Conservation (phyloP, 2,797 vertebrate species). For the Sitta carolinensis region DNA sequence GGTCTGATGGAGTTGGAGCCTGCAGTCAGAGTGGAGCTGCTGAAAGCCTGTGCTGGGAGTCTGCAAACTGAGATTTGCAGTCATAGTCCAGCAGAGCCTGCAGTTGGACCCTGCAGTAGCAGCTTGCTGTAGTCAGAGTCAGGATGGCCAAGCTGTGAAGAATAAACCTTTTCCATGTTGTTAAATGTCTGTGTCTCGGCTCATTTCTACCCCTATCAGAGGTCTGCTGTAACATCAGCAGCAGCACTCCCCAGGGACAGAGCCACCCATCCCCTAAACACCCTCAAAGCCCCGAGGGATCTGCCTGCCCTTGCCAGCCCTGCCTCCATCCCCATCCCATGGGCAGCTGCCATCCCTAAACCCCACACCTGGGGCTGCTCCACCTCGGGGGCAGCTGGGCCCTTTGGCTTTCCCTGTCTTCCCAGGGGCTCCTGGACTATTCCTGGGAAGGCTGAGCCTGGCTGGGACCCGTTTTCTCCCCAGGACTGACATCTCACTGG, state of each 20-base stretch:
- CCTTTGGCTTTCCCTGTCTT: neutral
- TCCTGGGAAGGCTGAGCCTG: neutral
- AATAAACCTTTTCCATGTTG: no score
- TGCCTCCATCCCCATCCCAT: neutral
- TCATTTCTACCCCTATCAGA: no score
- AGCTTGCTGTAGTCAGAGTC: no score
- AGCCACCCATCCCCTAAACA: neutral
- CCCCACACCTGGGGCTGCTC: accelerated
- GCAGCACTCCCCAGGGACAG: neutral
- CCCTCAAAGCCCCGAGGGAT: neutral
- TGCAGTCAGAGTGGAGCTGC: no score
- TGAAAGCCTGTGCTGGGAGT: no score
- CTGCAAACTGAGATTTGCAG: no score
- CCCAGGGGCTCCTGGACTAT: neutral
- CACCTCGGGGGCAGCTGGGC: accelerated
- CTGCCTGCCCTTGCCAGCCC: neutral
- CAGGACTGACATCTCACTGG: neutral
- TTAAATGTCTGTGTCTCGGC: no score
- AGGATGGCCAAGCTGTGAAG: no score
- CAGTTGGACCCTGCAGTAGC: no score
- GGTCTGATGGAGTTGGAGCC: no score
- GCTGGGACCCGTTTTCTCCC: accelerated
- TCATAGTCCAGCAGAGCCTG: no score
- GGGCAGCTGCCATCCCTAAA: neutral
- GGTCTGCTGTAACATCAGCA: neutral